Conservation (phyloP, 2,888 invertebrate genomes). For the Scrobipalpa costella region DNA sequence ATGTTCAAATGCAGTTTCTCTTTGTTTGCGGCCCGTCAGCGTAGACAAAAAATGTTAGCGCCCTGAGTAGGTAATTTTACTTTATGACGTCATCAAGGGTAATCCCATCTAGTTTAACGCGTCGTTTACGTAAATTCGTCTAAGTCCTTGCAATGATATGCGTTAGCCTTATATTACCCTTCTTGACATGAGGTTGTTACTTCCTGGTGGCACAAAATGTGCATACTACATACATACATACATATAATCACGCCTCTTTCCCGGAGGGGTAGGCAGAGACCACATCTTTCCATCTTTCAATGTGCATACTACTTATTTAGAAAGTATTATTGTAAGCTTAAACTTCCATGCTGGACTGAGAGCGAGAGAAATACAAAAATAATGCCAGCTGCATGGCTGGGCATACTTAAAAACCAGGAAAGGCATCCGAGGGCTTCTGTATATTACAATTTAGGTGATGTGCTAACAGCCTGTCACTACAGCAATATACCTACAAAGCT, state of each 20-base stretch:
- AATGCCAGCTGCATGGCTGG: too few relatives aligned
- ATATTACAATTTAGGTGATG: too few relatives aligned
- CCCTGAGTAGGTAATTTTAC: slow-evolving; percentile 48
- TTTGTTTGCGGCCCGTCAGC: neutral
- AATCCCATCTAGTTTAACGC: slow-evolving; percentile 54
- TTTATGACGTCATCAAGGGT: slow-evolving; percentile 53
- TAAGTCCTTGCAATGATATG: slow-evolving; percentile 20
- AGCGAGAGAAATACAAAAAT: too few relatives aligned
- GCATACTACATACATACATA: neutral
- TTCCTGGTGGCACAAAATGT: slow-evolving; percentile 1
- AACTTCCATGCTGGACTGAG: too few relatives aligned
- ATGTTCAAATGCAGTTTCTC: neutral
- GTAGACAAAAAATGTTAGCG: neutral
- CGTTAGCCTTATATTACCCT: neutral
- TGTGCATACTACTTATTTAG: too few relatives aligned
- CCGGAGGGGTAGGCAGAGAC: slow-evolving; percentile 1
- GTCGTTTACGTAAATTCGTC: slow-evolving; percentile 49
- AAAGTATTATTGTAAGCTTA: too few relatives aligned
- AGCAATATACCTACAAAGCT: too few relatives aligned
- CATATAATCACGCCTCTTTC: neutral
- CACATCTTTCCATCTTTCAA: neutral
- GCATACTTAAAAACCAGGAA: too few relatives aligned
- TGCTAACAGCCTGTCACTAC: too few relatives aligned
- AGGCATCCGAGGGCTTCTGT: too few relatives aligned
- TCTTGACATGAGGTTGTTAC: neutral